Conservation (phyloP, 2,113 vertebrate species). For the Oryzias curvinotus region DNA sequence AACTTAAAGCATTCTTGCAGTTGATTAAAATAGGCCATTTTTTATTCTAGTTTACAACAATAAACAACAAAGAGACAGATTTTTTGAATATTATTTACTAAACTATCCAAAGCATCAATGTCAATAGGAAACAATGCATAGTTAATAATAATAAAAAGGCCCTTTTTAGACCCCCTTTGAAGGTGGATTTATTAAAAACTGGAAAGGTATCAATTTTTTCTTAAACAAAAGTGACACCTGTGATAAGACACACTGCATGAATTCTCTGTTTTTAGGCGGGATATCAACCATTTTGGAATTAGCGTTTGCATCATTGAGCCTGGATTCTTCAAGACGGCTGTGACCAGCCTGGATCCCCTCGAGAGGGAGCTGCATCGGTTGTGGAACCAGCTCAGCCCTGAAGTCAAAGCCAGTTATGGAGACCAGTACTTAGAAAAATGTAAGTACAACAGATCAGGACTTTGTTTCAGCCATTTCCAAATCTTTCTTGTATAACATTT, state of each 20-base stretch:
- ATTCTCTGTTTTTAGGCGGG: slow-evolving; percentile 77
- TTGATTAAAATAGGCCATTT: no score
- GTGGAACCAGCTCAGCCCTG: slow-evolving; percentile 83
- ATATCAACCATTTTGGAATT: slow-evolving; percentile 86
- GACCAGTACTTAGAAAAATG: slow-evolving; percentile 86
- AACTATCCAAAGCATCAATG: no score
- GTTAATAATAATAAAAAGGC: no score
- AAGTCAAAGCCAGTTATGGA: slow-evolving; percentile 84
- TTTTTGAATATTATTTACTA: no score
- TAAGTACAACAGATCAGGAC: slow-evolving; percentile 60
- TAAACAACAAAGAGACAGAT: no score
- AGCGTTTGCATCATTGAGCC: slow-evolving; percentile 91
- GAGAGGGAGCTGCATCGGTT: slow-evolving; percentile 81
- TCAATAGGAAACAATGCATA: no score
- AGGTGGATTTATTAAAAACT: background rate
- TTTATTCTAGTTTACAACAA: no score
- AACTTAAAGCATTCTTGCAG: no score
- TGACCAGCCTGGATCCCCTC: slow-evolving; percentile 79
- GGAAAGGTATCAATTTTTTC: background rate
- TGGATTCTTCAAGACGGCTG: slow-evolving; percentile 88
- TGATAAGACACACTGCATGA: background rate
- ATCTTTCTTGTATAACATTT: background rate
- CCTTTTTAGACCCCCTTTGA: no score
- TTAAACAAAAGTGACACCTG: background rate
- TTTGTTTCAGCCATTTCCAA: background rate